phyloP scores from a whole-genome alignment of 2,113 vertebrate genomes.

The Sphyrna mokarran region DNA sequence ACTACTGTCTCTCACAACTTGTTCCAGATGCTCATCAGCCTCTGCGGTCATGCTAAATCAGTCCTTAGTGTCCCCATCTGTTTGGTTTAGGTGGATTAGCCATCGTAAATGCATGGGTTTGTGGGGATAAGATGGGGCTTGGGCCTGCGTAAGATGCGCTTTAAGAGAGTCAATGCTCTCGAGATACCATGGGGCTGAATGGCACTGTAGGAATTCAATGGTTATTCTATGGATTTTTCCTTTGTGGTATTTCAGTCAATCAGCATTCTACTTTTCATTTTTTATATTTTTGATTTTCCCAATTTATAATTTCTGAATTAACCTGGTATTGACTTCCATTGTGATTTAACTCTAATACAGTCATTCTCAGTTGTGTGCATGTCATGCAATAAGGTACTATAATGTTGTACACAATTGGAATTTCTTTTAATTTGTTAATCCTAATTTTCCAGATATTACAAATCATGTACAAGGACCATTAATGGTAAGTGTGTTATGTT shows the following conservation, averaged over 20 bases:
- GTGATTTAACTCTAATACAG: background rate
- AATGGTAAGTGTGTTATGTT: constrained; percentile 58
- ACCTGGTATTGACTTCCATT: background rate
- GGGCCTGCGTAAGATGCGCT: too few relatives aligned
- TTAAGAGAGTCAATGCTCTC: too few relatives aligned
- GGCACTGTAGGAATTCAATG: too few relatives aligned
- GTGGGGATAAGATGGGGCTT: too few relatives aligned
- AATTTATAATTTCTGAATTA: background rate
- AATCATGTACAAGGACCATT: constrained; percentile 63
- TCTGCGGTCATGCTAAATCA: too few relatives aligned
- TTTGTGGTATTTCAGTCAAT: background rate
- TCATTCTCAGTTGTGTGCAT: background rate
- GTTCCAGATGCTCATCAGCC: too few relatives aligned
- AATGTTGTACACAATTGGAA: background rate
- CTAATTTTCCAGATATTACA: constrained; percentile 65
- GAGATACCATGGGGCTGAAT: too few relatives aligned
- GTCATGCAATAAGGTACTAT: background rate
- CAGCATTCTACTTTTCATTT: background rate
- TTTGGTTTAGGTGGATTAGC: too few relatives aligned
- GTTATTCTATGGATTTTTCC: background rate
- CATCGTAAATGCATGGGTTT: too few relatives aligned
- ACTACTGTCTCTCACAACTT: too few relatives aligned
- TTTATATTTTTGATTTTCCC: background rate
- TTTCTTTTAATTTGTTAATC: constrained; percentile 37
- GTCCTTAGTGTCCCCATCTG: too few relatives aligned